Percentiles rank a stretch among this genome's conserved stretches.
Conservation (phyloP, 2,113 vertebrate genomes). For the Sylvia atricapilla region DNA sequence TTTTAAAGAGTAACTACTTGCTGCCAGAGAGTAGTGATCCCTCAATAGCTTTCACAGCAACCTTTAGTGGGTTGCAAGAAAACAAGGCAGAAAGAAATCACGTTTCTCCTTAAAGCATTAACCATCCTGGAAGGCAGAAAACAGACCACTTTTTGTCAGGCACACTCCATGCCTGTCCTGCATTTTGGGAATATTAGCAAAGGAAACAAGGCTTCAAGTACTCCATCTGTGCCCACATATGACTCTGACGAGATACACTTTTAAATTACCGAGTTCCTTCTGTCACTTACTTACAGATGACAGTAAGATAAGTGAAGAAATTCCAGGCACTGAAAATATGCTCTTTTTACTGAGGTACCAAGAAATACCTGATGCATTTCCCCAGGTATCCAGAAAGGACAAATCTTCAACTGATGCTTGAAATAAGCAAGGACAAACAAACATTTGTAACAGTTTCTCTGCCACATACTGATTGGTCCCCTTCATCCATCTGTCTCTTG, state of each 20-base stretch:
- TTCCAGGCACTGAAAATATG: not conserved
- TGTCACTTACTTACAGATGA: not conserved
- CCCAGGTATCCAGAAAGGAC: not conserved
- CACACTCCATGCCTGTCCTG: not conserved
- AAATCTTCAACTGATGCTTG: not conserved
- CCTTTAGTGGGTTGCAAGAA: not conserved
- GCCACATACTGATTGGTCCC: not conserved
- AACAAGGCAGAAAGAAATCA: not conserved
- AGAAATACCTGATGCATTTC: not conserved
- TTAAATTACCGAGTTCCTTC: not conserved
- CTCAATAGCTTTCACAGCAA: not conserved
- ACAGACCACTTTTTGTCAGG: not conserved
- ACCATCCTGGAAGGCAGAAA: not conserved
- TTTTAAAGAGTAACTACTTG: not conserved
- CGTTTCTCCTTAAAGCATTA: not conserved
- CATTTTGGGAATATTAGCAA: not conserved
- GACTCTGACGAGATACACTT: accelerated
- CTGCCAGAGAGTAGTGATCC: not conserved
- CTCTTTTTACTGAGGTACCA: not conserved
- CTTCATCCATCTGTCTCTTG: not conserved
- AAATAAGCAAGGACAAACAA: not conserved
- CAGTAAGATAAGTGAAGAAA: not conserved
- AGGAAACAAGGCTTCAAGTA: not conserved
- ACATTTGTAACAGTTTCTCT: not conserved
- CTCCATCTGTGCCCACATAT: not conserved